Base-by-base conservation (phyloP, 2,113 vertebrate species). In the Nestor notabilis region DNA sequence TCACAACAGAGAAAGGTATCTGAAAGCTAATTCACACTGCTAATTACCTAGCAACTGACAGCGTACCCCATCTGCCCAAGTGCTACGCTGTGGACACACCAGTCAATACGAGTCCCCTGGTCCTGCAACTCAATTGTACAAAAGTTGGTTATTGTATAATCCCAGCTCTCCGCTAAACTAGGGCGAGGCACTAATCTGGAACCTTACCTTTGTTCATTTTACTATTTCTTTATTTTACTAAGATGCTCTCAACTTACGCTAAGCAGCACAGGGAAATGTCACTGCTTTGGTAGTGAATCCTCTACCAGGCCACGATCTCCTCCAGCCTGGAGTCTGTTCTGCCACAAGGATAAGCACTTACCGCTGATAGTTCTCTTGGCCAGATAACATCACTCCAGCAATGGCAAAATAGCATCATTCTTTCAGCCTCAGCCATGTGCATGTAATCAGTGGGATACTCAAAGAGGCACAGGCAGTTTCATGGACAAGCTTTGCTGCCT, bases 341-440 rank as follows among this genome's bases (percentile, higher is more conserved):
- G 1, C 23, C 19, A 55, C 44, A 18, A 52, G 35, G 49, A 77
- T 14, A 64, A 75, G 61, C 11, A 33, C 18, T 35, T 3, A 8
- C 4, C 25, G 43, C 11, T 0, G 0, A 29, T 17, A 39, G 9
- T 31, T 82, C 29, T 77, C 58, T 49, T 68, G 14, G n/a, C 7
- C 37, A 66, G 21, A 27, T 61, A 70, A 77, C 0, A 0, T 52
- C 18, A 2, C 13, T n/a, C 23, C 60, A 83, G 43, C 16, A n/a
- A 16, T 10, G 27, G 6, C 27, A 46, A 37, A 76, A 29, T 10
- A 52, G 6, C 6, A 25, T 37, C 19, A 9, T 71, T 33, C 58
- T 37, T 74, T 33, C 43, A 70, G 58, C 28, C 33, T 39, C 56
- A 33, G 25, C 7, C 21, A 13, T 0, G 7, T 31, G 21, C 10